Percentiles rank a stretch among this genome's conserved stretches.
phyloP scores from a whole-genome alignment of 2,888 invertebrate species.

The Petrophora chlorosata region DNA sequence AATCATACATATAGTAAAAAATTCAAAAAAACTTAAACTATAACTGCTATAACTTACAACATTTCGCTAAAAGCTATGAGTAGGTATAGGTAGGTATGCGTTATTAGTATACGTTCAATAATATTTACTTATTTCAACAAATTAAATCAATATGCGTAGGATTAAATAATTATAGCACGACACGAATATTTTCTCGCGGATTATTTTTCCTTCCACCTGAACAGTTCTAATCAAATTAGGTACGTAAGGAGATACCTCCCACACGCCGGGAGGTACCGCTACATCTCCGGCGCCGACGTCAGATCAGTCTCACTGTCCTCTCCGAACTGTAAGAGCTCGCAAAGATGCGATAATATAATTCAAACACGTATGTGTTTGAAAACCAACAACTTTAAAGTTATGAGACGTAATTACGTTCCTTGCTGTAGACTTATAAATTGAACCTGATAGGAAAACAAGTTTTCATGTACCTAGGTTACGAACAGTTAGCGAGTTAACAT shows the following conservation, averaged over 20 bases:
- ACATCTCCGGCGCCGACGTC: too few species aligned
- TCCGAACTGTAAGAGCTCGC: neutral
- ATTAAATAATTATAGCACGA: neutral
- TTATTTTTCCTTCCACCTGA: slow-evolving; percentile 4
- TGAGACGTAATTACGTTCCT: neutral
- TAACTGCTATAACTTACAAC: too few species aligned
- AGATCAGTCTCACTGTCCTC: neutral
- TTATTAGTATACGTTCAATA: too few species aligned
- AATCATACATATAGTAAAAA: too few species aligned
- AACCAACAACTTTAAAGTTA: neutral
- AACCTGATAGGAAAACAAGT: neutral
- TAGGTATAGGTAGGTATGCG: too few species aligned
- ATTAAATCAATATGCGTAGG: slow-evolving; percentile 3
- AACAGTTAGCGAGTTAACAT: too few species aligned
- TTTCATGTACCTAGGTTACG: too few species aligned
- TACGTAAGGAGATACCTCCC: neutral
- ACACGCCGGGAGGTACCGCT: too few species aligned
- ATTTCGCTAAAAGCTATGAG: too few species aligned
- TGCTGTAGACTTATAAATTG: neutral
- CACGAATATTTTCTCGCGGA: neutral
- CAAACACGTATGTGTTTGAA: neutral
- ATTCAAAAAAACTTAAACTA: too few species aligned
- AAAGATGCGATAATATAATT: neutral
- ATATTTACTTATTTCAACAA: too few species aligned
- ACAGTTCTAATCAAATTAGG: neutral